phyloP scores from a whole-genome alignment of 2,113 vertebrate species.

The Ammodytes dubius region DNA sequence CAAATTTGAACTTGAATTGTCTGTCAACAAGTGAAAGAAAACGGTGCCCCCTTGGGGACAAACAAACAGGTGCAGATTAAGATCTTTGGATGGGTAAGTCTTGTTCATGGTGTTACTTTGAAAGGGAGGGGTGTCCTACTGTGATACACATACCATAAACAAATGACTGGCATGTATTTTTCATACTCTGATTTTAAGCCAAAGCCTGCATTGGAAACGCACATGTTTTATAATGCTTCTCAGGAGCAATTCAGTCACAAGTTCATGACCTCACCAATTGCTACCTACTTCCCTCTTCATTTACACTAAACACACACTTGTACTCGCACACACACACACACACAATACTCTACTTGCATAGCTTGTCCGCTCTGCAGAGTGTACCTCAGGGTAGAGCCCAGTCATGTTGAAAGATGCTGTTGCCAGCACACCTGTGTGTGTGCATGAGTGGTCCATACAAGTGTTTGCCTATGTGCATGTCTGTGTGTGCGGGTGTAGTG shows the following conservation, averaged over 20 bases:
- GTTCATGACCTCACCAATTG: constrained; percentile 53
- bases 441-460: constrained; percentile 1
- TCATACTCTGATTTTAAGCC: not conserved
- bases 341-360: not conserved
- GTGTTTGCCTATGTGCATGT: not conserved
- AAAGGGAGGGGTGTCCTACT: too few species aligned
- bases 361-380: not conserved
- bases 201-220: constrained; percentile 10
- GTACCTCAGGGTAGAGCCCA: constrained; percentile 17
- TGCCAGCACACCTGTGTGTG: constrained; percentile 66
- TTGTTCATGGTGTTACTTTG: not conserved
- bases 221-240: constrained; percentile 15
- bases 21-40: constrained; percentile 22
- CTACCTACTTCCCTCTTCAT: constrained; percentile 20
- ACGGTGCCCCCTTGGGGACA: constrained; percentile 63
- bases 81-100: not conserved
- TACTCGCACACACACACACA: not conserved
- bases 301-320: not conserved
- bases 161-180: not conserved
- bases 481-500: not conserved
- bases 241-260: constrained; percentile 27
- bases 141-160: too few species aligned
- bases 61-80: constrained; percentile 11
- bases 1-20: not conserved
- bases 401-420: constrained; percentile 61